Evolutionary conservation across 1,140 invertebrate species (phyloP).

Genomic region (Pseudomyrmex concolor): DNA sequence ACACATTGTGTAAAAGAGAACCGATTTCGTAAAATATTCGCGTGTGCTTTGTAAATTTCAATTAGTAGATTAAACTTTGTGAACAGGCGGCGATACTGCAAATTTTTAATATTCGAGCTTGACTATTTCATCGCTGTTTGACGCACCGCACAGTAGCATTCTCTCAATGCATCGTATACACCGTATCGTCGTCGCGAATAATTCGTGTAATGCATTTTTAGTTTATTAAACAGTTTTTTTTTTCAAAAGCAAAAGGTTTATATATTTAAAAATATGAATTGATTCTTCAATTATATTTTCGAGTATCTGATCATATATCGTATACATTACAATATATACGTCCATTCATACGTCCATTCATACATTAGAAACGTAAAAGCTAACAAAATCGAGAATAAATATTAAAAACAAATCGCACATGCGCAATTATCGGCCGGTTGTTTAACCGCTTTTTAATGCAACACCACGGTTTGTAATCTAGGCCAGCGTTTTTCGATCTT

Average conservation of each 20-base stretch:
- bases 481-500: slow-evolving; percentile 29
- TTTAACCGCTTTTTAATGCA: not conserved
- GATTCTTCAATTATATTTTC: slow-evolving; percentile 26
- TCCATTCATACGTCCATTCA: not conserved
- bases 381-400: not conserved
- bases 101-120: slow-evolving; percentile 31
- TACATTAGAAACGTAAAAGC: not conserved
- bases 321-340: slow-evolving; percentile 3
- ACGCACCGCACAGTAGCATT: not conserved
- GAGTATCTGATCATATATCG: not conserved
- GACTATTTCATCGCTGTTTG: slow-evolving; percentile 17
- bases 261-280: not conserved
- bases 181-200: not conserved
- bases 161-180: not conserved
- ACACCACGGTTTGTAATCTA: slow-evolving; percentile 21
- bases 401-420: not conserved
- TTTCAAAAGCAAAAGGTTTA: not conserved
- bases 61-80: slow-evolving; percentile 53
- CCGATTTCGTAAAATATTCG: slow-evolving; percentile 32
- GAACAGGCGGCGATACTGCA: slow-evolving; percentile 4
- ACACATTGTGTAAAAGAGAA: not conserved
- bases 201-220: not conserved
- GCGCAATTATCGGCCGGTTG: not conserved
- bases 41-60: slow-evolving; percentile 37
- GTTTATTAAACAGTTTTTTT: not conserved